Evolutionary conservation across 2,797 vertebrate species (phyloP).

Genomic region (Garrulus glandarius): DNA sequence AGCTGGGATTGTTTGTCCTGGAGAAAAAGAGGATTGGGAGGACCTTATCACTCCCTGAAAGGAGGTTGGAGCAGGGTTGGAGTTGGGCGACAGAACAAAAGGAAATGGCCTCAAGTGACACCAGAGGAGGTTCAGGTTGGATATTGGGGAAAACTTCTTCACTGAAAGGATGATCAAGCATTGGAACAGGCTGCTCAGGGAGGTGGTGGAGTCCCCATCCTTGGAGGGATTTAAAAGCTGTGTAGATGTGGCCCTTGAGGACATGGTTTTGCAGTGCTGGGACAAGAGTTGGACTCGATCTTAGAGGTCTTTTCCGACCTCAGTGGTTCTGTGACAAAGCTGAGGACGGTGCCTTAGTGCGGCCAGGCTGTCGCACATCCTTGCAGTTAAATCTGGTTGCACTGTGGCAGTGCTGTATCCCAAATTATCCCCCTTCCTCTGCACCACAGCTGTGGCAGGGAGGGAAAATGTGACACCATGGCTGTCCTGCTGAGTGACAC

Average conservation of each 20-base stretch:
- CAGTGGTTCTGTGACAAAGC: not conserved
- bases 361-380: accelerated
- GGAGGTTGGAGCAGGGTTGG: not conserved
- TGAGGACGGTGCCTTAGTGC: accelerated
- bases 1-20: not conserved
- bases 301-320: not conserved
- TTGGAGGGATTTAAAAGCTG: not conserved
- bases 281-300: not conserved
- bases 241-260: not conserved
- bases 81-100: accelerated
- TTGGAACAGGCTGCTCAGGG: not conserved
- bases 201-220: not conserved
- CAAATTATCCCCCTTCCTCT: not conserved
- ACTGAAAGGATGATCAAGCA: not conserved
- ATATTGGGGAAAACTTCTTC: not conserved
- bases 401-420: not conserved
- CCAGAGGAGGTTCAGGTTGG: not conserved
- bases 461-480: not conserved
- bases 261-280: not conserved
- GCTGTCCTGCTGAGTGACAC: not conserved
- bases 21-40: not conserved
- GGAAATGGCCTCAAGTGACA: not conserved
- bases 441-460: not conserved
- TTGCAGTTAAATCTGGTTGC: not conserved
- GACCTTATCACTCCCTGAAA: not conserved